Evolutionary conservation across 2,113 vertebrate species (phyloP).

Genomic region (Desmodus rotundus): DNA sequence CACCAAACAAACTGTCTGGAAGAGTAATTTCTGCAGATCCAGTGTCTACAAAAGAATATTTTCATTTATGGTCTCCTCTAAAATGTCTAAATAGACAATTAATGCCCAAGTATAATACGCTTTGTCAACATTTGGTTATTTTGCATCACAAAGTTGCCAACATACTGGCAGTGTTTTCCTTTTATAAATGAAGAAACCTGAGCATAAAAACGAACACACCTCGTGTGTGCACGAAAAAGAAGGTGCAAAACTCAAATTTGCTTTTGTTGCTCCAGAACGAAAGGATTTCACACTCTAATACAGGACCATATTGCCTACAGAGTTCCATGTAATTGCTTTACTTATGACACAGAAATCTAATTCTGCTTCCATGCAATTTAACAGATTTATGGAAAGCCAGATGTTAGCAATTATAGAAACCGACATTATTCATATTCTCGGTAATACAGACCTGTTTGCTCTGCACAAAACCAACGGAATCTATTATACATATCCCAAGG

Average conservation of each 20-base stretch:
- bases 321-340: slow-evolving; percentile 82
- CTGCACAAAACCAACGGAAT: slow-evolving; percentile 80
- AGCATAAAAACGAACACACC: not conserved
- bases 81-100: slow-evolving; percentile 11
- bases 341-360: slow-evolving; percentile 81
- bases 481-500: slow-evolving; percentile 74
- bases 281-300: slow-evolving; percentile 76
- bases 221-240: not conserved
- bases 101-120: not conserved
- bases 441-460: slow-evolving; percentile 79
- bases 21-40: not conserved
- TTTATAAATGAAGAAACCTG: not conserved
- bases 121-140: not conserved
- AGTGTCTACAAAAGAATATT: not conserved
- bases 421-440: slow-evolving; percentile 82
- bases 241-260: slow-evolving; percentile 34
- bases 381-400: slow-evolving; percentile 87
- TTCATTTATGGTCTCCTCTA: not conserved
- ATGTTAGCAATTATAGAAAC: slow-evolving; percentile 86
- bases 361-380: slow-evolving; percentile 83
- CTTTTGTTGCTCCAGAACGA: slow-evolving; percentile 59
- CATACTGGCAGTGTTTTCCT: not conserved
- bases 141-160: not conserved
- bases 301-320: slow-evolving; percentile 73
- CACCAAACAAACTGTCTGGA: not conserved